Base-by-base conservation (phyloP, 1,140 invertebrate species). In the Drosophila pachea region DNA sequence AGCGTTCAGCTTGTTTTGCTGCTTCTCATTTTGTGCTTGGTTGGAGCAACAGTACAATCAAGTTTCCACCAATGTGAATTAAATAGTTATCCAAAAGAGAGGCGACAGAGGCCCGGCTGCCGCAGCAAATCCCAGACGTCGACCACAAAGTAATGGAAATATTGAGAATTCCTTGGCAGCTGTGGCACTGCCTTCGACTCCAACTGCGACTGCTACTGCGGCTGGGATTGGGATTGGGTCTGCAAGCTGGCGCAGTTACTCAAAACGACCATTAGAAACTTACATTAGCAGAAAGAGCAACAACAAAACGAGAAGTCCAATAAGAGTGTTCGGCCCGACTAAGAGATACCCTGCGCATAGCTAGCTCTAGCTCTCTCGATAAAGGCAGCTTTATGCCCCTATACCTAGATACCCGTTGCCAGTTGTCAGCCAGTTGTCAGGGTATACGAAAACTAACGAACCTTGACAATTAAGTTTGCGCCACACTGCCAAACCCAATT, bases 31-130 rank as follows among this genome's bases (percentile, higher is more conserved):
- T 77, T 77, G 75, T 78, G 76, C 68, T 58, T 69, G 72, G 68
- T n/a, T 68, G 68, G 59, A 68, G 70, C 68, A 67, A 75, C 77
- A 78, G 75, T 83, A 84, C 79, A 83, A 83, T 84, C 79, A 81
- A 79, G 79, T 83, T 84, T 84, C 79, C 78, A 83, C 78, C 75
- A 83, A 82, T 82, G 78, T 78, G 78, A 82, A 82, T 82, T 84
- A 82, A 82, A 82, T 84, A 82, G 78, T 84, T 82, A 70, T 70
- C 75, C 79, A 72, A 78, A 84, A 83, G 79, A 84, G 79, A 83
- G 79, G 79, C 78, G 79, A 78, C 78, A 79, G 59, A 67, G 63
- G 73, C 55, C 55, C 42, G 35, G 42, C 29, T 8, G 33, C 50
- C 40, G 53, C 16, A 47, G 68, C 56, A 70, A 82, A 78, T 78